These are phyloP conservation scores for Colletes gigas DNA, from an alignment of 1,140 invertebrate genomes.

Conservation along the genomic window DNA sequence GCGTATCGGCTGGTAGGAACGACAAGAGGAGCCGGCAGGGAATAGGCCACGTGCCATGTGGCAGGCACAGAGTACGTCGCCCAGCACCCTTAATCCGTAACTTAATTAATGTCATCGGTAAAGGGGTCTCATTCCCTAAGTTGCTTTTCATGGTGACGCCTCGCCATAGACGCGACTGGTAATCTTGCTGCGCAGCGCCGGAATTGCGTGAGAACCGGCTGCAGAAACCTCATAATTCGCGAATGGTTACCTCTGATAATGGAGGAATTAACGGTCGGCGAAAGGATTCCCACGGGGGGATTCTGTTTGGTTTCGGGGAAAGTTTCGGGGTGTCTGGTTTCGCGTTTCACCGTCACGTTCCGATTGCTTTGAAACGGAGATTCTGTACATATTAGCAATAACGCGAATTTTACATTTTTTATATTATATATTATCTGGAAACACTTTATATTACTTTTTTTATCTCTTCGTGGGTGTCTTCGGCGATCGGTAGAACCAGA, in stretches of 20 bases:
- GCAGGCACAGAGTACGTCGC: slow-evolving; percentile 29
- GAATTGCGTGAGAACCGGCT: slow-evolving; percentile 24
- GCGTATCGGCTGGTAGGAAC: slow-evolving; percentile 38
- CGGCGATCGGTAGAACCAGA: no score
- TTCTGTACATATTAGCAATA: no score
- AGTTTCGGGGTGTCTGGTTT: background rate
- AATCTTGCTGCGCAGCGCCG: slow-evolving; percentile 21
- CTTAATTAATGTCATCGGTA: slow-evolving; percentile 55
- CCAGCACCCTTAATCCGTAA: slow-evolving; percentile 47
- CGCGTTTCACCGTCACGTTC: background rate
- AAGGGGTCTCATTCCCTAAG: slow-evolving; percentile 22
- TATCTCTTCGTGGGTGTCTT: no score
- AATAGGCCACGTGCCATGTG: slow-evolving; percentile 40
- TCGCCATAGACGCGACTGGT: slow-evolving; percentile 12
- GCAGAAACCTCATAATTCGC: slow-evolving; percentile 30
- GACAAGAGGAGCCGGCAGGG: slow-evolving; percentile 40
- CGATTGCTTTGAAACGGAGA: background rate
- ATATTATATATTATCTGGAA: no score
- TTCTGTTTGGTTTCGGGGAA: background rate
- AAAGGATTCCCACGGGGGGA: background rate
- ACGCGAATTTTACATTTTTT: no score
- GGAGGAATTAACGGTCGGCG: slow-evolving; percentile 12
- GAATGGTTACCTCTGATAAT: slow-evolving; percentile 42
- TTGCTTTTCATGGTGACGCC: slow-evolving; percentile 46
- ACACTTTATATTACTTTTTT: no score